Evolutionary conservation across 1,140 invertebrate genomes (phyloP), one percentile per base, ranked within the genome.

Genomic region (Drosophila ercepeae): DNA sequence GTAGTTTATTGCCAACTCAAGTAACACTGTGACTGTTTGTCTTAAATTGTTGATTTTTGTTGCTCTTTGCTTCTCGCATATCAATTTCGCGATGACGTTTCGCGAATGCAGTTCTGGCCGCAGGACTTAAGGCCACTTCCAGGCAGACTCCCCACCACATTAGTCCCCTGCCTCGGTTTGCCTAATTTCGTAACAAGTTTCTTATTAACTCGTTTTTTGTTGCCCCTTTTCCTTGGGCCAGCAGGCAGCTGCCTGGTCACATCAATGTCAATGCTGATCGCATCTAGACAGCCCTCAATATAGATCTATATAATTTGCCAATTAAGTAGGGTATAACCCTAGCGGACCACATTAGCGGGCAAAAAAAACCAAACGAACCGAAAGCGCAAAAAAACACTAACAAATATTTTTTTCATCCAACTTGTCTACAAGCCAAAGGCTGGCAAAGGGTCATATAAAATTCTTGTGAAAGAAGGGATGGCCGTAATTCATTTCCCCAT

Each of bases 101-200:
- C 25, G 27, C 6, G 27, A 3, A 13, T 36, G 3, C 3, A 36
- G 34, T 39, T 16, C 36, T 13, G 11, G 29, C 29, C 29, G 4
- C 29, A 32, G 9, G 6, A 2, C 27, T 73, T 81, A 68, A 74
- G 64, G 74, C 60, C 55, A 48, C 51, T 53, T 67, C 45, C 39
- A 32, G 21, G 9, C 9, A 25, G 2, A 11, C 23, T 49, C 39
- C 25, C 8, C 41, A 36, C 44, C 50, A n/a, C 29, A n/a, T 27
- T 3, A 19, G n/a, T 9, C 18, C 23, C 54, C 25, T 27, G 19
- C 6, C 8, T 19, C 8, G 16, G 21, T 34, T 51, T 77, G 74
- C 69, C 82, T 88, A 86, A 86, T 82, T 88, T 86, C 73, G 63
- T 86, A 86, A 86, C 82, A 88, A 86, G 82, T 86, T 86, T 75